Conservation (phyloP, 2,113 vertebrate genomes). For the Campylorhamphus procurvoides region DNA sequence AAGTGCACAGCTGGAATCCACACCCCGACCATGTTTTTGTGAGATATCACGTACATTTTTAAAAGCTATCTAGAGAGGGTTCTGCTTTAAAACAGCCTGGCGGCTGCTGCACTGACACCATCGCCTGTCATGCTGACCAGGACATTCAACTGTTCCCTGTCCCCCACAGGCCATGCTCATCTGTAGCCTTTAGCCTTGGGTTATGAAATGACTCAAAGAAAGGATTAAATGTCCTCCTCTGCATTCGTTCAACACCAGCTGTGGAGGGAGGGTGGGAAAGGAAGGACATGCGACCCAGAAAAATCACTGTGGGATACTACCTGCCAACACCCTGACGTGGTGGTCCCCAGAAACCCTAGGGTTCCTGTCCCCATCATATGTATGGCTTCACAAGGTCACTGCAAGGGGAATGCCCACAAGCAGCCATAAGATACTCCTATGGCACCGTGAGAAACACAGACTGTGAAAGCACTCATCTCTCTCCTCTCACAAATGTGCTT, state of each 20-base stretch:
- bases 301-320: background rate
- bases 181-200: conserved; percentile 29
- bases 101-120: background rate
- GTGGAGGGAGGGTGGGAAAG: conserved; percentile 25
- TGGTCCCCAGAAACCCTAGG: background rate
- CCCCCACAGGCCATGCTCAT: background rate
- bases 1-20: conserved; percentile 68
- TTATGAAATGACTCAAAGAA: conserved; percentile 33
- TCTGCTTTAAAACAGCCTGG: conserved; percentile 47
- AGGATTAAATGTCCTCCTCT: conserved; percentile 27
- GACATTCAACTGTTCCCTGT: background rate
- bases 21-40: conserved; percentile 37
- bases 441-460: background rate
- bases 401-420: background rate
- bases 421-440: background rate
- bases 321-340: background rate
- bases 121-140: background rate
- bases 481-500: background rate
- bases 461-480: background rate
- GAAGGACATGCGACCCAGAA: background rate
- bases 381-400: background rate
- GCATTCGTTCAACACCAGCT: conserved; percentile 17
- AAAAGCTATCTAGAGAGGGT: conserved; percentile 59
- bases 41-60: conserved; percentile 55
- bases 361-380: background rate